Base-by-base conservation (phyloP, 2,888 invertebrate genomes). In the Galeruca laticollis region DNA sequence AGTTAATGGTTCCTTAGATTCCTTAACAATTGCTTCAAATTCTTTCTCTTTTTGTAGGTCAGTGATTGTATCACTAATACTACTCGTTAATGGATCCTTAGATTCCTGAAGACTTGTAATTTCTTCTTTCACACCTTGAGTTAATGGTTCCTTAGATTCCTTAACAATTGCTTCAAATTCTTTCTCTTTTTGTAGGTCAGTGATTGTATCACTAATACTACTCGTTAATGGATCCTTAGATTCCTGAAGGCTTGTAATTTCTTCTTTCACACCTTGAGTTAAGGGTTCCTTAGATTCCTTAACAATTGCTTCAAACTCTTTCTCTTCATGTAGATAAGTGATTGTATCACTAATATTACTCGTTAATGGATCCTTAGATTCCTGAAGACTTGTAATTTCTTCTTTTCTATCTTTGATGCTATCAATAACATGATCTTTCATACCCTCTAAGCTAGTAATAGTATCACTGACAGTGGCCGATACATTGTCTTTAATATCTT, bases 401-500 rank as follows among this genome's bases (percentile, higher is more conserved):
- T 40, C n/a, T n/a, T 40, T 40, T 40, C 13, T 40, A 40, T 40
- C 40, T n/a, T n/a, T n/a, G 40, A 40, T 4, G 40, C n/a, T n/a
- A 6, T n/a, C 3, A n/a, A n/a, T 13, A 40, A 5, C 13, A n/a
- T n/a, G 6, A n/a, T 40, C 40, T n/a, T 13, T 40, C 0, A 4
- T n/a, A n/a, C 13, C n/a, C 13, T 40, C 13, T 13, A n/a, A 40
- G n/a, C 40, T n/a, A n/a, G 3, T n/a, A 5, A 40, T n/a, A 1
- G 26, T 26, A 26, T 26, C 54, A 26, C 47, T 49, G 18, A 52
- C 31, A 6, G 21, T n/a, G 26, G 5, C 20, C 47, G 35, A 11
- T 11, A 54, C n/a, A 33, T 31, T 26, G 11, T 60, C 60, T 60
- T 66, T n/a, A 3, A 18, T 56, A 15, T 56, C 68, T 60, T 62